Conservation (phyloP, 1,140 invertebrate genomes). For the Plectus sambesii region DNA sequence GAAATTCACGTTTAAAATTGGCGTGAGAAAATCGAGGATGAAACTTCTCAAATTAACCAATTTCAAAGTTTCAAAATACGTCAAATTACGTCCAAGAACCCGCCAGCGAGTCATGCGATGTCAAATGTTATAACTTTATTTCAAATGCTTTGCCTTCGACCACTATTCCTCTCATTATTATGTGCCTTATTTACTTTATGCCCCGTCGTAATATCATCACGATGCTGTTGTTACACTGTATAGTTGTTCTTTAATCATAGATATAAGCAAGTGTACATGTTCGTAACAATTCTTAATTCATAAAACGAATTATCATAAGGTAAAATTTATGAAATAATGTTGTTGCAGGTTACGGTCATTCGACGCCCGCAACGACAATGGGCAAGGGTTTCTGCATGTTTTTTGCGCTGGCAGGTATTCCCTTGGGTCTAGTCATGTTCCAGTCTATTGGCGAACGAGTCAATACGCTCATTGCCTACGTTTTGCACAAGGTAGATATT, state of each 20-base stretch:
- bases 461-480: constrained; percentile 84
- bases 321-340: constrained; percentile 1
- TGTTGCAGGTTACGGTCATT: constrained; percentile 47
- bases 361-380: constrained; percentile 39
- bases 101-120: too few species aligned
- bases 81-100: too few species aligned
- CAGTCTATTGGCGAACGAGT: constrained; percentile 92
- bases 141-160: too few species aligned
- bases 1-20: neutral
- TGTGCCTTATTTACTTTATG: neutral
- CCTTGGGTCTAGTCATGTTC: constrained; percentile 92
- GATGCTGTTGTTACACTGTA: too few species aligned
- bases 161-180: too few species aligned
- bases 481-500: constrained; percentile 56
- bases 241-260: too few species aligned
- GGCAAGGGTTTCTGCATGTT: constrained; percentile 49
- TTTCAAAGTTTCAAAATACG: too few species aligned
- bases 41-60: neutral
- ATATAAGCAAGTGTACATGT: too few species aligned
- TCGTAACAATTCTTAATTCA: too few species aligned
- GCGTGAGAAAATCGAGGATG: constrained; percentile 3
- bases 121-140: too few species aligned
- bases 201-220: too few species aligned
- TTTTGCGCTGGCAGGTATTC: constrained; percentile 47
- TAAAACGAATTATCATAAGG: too few species aligned